Percentiles rank a stretch among this genome's conserved stretches.
phyloP scores from a whole-genome alignment of 2,797 vertebrate species.

The Trematomus bernacchii region DNA sequence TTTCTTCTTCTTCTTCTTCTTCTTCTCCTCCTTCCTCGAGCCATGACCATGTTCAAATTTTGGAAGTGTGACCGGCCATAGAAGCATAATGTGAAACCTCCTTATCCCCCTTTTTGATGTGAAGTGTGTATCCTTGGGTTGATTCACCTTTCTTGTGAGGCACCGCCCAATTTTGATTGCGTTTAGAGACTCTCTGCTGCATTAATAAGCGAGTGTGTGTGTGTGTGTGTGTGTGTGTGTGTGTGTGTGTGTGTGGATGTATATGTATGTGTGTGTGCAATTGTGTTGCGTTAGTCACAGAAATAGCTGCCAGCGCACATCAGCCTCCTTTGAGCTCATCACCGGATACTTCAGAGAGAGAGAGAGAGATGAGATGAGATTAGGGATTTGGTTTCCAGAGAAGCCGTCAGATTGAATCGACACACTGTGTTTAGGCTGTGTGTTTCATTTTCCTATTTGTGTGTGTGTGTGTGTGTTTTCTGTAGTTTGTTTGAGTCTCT shows the following conservation, averaged over 20 bases:
- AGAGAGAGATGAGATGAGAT: constrained; percentile 72
- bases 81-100: constrained; percentile 1
- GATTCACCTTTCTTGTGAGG: constrained; percentile 18
- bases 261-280: not conserved
- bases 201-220: constrained; percentile 16
- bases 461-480: constrained; percentile 5
- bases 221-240: constrained; percentile 19
- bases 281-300: constrained; percentile 55
- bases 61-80: constrained; percentile 18
- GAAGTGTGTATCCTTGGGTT: not conserved
- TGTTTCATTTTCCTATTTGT: not conserved
- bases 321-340: constrained; percentile 75
- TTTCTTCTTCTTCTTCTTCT: constrained; percentile 30
- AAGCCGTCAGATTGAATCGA: constrained; percentile 67
- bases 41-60: constrained; percentile 40
- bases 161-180: constrained; percentile 1
- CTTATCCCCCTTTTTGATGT: not conserved
- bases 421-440: constrained; percentile 50
- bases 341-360: constrained; percentile 67
- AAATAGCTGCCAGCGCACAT: constrained; percentile 65
- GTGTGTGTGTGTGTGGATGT: not conserved
- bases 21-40: constrained; percentile 10
- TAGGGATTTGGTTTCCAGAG: constrained; percentile 69
- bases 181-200: constrained; percentile 28
- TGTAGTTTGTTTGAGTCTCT: constrained; percentile 30